phyloP scores from a whole-genome alignment of 37 sponge, comb jelly and placozoan genomes.

The Cladorhizidae sp. region DNA sequence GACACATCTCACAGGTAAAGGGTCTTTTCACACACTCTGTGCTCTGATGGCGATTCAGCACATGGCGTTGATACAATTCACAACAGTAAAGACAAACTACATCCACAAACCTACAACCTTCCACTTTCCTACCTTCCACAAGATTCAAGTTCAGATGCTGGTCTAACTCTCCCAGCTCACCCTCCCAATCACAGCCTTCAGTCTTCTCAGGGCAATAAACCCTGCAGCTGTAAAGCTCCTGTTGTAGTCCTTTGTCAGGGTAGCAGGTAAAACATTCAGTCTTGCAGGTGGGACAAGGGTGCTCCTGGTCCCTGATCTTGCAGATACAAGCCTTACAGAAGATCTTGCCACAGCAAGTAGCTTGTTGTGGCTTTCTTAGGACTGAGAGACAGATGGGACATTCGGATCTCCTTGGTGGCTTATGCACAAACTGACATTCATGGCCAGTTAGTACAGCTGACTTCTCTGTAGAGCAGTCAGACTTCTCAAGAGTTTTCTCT shows the following conservation, averaged over 20 bases:
- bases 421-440: conserved; percentile 30
- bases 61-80: conserved; percentile 5
- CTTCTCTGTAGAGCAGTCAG: too few species aligned
- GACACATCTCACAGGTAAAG: too few species aligned
- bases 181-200: conserved; percentile 26
- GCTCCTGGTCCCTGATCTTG: not conserved
- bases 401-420: conserved; percentile 8
- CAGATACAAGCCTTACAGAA: conserved; percentile 1
- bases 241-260: conserved; percentile 1
- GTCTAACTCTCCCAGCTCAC: conserved; percentile 24
- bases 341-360: not conserved
- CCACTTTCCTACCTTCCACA: not conserved
- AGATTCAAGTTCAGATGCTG: conserved; percentile 3
- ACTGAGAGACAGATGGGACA: not conserved
- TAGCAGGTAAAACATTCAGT: not conserved
- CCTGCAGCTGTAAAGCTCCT: not conserved
- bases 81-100: conserved; percentile 8
- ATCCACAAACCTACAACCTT: conserved; percentile 11
- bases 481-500: too few species aligned
- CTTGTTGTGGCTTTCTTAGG: conserved; percentile 5
- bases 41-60: not conserved
- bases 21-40: too few species aligned
- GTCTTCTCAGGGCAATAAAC: not conserved
- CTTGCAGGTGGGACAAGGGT: conserved; percentile 13
- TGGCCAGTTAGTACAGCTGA: not conserved